Evolutionary conservation across 2,113 vertebrate genomes (phyloP), one percentile per base, ranked within the genome.

Genomic region (Martes martes): DNA sequence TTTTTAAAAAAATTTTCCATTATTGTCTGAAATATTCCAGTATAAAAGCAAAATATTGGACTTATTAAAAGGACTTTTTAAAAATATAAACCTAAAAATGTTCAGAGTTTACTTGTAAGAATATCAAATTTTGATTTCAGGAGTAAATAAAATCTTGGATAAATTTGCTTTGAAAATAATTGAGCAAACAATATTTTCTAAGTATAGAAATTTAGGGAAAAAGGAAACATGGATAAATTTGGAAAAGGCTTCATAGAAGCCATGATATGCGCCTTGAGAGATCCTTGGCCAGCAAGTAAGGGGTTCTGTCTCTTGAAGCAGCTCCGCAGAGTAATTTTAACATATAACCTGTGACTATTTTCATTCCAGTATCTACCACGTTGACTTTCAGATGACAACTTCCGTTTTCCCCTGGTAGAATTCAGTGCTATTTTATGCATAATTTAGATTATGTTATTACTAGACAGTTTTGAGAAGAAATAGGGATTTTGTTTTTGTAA

Each of bases 361-460:
- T 93, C 42, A 67, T 97, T 97, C 0, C 3, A 82, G 11, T 95
- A n/a, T 95, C 76, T 91, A 95, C 87, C 85, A 95, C 87, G n/a
- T 59, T 16, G 45, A 88, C 93, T 96, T 92, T 98, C 96, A 76
- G 94, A 97, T 97, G 96, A 98, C 59, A 87, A 80, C 96, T 97
- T 97, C 94, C 95, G 61, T 91, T 94, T 89, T 95, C 95, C 94
- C 81, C 67, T 97, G 95, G 96, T 86, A 98, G 92, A 97, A 95
- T 95, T 92, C 73, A 65, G 61, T 95, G 93, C 94, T 97, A 14
- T 91, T 89, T 97, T 96, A 97, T 97, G 76, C 95, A 97, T 98
- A 98, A 98, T 98, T 98, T 98, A 97, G 59, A 59, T 76, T 96
- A 81, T 69, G n/a, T 98, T 98, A 97, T 97, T 97, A 98, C 92